Percentiles rank a stretch among this genome's conserved stretches.
phyloP scores from a whole-genome alignment of 2,888 invertebrate species.

The Mactromeris polynyma region DNA sequence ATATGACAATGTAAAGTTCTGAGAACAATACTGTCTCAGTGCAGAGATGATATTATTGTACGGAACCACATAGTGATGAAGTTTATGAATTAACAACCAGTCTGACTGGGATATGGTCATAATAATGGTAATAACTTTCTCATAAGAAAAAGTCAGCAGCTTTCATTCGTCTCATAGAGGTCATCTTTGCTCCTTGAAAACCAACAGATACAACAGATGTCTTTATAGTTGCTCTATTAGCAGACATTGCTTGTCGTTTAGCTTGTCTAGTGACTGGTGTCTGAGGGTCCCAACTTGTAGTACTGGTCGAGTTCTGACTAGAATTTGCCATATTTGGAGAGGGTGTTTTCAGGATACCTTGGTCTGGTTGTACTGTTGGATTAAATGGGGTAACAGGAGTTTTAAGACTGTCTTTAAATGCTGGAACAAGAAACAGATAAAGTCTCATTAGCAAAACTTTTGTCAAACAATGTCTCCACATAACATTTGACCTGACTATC shows the following conservation, averaged over 20 bases:
- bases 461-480: too few species aligned
- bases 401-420: constrained; percentile 73
- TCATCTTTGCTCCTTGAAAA: constrained; percentile 17
- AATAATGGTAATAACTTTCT: neutral
- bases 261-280: constrained; percentile 26
- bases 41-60: too few species aligned
- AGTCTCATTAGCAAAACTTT: neutral
- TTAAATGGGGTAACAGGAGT: constrained; percentile 73
- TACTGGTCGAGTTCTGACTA: neutral
- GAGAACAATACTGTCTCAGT: too few species aligned
- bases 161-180: constrained; percentile 27
- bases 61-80: too few species aligned
- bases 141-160: constrained; percentile 60
- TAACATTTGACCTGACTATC: too few species aligned
- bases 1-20: too few species aligned
- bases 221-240: neutral
- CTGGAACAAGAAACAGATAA: constrained; percentile 58
- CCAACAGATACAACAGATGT: constrained; percentile 39
- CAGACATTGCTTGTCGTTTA: neutral
- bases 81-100: neutral
- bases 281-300: neutral
- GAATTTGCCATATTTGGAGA: constrained; percentile 27
- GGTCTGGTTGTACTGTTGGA: constrained; percentile 74
- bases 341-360: constrained; percentile 76
- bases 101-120: neutral